Conservation (phyloP, 2,888 invertebrate species). For the Drosophila lutescens region DNA sequence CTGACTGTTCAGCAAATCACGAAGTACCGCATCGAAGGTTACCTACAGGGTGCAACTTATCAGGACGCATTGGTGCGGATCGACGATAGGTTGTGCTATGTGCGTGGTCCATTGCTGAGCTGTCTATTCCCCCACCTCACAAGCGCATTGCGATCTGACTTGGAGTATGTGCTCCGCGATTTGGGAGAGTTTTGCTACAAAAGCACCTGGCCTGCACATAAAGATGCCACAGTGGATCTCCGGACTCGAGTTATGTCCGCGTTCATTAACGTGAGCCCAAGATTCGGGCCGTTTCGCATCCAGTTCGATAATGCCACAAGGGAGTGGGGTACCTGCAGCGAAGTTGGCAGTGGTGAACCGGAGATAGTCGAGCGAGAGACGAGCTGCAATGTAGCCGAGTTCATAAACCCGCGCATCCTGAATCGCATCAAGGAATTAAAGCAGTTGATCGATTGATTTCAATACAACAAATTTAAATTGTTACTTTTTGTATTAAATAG, state of each 20-base stretch:
- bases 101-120: constrained; percentile 48
- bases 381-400: constrained; percentile 19
- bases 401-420: constrained; percentile 48
- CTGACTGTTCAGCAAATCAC: constrained; percentile 49
- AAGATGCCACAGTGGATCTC: constrained; percentile 38
- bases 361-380: constrained; percentile 8
- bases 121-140: constrained; percentile 47
- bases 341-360: not conserved
- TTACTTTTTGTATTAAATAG: not conserved
- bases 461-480: not conserved
- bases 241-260: constrained; percentile 46
- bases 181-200: constrained; percentile 53
- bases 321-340: constrained; percentile 51
- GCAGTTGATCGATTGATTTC: not conserved
- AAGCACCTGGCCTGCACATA: not conserved
- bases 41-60: constrained; percentile 42
- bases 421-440: constrained; percentile 49
- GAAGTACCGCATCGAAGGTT: constrained; percentile 45
- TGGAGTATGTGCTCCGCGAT: constrained; percentile 39
- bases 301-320: constrained; percentile 45
- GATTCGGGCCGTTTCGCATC: constrained; percentile 46
- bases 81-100: constrained; percentile 36
- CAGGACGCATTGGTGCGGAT: constrained; percentile 51
- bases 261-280: constrained; percentile 50
- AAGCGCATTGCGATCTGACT: constrained; percentile 34